Conservation (phyloP, 2,113 vertebrate genomes). For the Dasypus novemcinctus region DNA sequence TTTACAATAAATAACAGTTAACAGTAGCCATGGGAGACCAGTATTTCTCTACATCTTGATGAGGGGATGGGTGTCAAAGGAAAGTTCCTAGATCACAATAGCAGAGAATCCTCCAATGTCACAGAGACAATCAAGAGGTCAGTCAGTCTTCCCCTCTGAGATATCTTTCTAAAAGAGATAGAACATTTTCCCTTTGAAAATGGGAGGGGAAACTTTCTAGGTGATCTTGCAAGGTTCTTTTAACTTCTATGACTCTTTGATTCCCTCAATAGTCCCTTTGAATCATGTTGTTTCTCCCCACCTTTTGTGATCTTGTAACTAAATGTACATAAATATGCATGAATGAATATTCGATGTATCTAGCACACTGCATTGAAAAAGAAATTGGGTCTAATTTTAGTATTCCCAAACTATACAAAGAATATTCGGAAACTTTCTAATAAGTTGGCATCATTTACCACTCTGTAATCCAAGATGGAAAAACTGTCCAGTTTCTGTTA, state of each 20-base stretch:
- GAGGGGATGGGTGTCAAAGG: neutral
- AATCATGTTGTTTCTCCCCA: conserved; percentile 25
- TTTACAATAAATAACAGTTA: conserved; percentile 27
- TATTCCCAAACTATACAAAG: conserved; percentile 5
- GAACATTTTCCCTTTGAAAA: neutral
- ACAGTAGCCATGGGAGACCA: neutral
- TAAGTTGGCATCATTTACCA: conserved; percentile 25
- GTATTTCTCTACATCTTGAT: neutral
- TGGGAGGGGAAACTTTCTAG: neutral
- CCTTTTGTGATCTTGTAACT: conserved; percentile 35
- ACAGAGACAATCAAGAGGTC: neutral
- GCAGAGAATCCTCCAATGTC: neutral
- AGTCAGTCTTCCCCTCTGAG: neutral
- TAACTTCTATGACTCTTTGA: conserved; percentile 5
- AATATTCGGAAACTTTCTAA: conserved; percentile 42
- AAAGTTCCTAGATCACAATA: neutral
- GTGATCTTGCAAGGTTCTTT: neutral
- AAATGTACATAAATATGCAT: conserved; percentile 41
- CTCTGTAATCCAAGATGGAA: conserved; percentile 62
- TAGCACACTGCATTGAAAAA: neutral
- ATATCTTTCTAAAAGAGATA: neutral
- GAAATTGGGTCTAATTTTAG: conserved; percentile 47
- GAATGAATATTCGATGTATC: conserved; percentile 32
- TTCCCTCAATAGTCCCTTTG: conserved; percentile 21
- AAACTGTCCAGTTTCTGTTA: conserved; percentile 66